These are phyloP conservation scores for Scaptomyza cyrtandrae DNA, from an alignment of 2,888 invertebrate species.

Conservation along the genomic window DNA sequence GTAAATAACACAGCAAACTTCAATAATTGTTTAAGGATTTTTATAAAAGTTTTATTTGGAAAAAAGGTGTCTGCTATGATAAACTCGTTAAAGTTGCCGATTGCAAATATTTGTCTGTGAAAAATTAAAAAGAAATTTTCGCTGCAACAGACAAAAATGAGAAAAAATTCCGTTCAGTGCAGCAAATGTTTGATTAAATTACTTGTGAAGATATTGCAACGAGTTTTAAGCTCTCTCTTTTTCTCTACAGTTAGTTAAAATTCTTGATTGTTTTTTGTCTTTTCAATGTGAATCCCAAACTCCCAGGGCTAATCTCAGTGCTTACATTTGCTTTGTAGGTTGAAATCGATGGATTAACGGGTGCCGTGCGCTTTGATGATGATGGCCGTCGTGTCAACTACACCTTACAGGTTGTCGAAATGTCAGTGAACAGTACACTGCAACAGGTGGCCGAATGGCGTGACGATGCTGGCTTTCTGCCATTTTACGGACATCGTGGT, in stretches of 20 bases:
- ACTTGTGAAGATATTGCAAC: background rate
- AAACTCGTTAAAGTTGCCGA: conserved; percentile 30
- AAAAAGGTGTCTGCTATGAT: conserved; percentile 13
- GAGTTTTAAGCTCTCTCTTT: background rate
- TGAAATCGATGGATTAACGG: conserved; percentile 94
- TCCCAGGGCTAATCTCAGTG: conserved; percentile 50
- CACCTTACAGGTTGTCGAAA: conserved; percentile 94
- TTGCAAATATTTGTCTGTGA: conserved; percentile 43
- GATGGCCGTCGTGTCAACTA: conserved; percentile 95
- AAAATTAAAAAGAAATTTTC: conserved; percentile 23
- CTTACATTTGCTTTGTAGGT: conserved; percentile 86
- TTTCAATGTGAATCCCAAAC: conserved; percentile 25
- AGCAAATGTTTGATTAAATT: conserved; percentile 9
- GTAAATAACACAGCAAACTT: background rate
- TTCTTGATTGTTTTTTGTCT: background rate
- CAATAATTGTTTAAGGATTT: conserved; percentile 15
- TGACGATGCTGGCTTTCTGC: conserved; percentile 90
- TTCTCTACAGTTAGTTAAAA: background rate
- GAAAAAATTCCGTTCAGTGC: conserved; percentile 8
- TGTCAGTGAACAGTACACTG: conserved; percentile 97
- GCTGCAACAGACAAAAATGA: conserved; percentile 3
- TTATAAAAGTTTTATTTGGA: conserved; percentile 18
- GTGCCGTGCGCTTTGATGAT: conserved; percentile 95
- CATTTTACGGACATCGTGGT: conserved; percentile 83
- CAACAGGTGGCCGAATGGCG: conserved; percentile 96